phyloP scores from a whole-genome alignment of 1,140 invertebrate genomes.

The Subanguina moxae region DNA sequence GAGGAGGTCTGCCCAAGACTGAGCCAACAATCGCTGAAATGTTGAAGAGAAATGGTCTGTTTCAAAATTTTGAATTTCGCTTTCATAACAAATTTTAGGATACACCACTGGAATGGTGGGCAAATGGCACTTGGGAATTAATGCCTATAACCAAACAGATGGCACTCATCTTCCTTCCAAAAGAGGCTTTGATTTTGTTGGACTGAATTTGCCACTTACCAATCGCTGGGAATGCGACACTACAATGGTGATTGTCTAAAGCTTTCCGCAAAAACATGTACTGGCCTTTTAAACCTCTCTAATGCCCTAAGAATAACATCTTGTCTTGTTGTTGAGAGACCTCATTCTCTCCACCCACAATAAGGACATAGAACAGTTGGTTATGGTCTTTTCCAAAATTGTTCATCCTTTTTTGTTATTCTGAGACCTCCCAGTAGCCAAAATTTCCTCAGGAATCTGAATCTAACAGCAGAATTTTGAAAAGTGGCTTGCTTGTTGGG shows the following conservation, averaged over 20 bases:
- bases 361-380: no score
- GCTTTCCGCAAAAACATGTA: background rate
- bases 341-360: no score
- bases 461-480: no score
- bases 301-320: background rate
- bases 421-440: no score
- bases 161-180: constrained; percentile 36
- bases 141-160: constrained; percentile 48
- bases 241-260: constrained; percentile 27
- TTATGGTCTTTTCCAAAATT: no score
- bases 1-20: constrained; percentile 43
- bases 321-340: background rate
- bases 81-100: constrained; percentile 25
- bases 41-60: constrained; percentile 32
- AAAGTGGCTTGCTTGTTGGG: no score
- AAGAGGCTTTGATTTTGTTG: constrained; percentile 35
- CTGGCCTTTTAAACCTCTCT: background rate
- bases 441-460: no score
- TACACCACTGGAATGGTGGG: constrained; percentile 51
- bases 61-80: background rate
- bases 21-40: constrained; percentile 51
- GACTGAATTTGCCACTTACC: constrained; percentile 46
- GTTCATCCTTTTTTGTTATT: no score
- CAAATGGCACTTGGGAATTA: constrained; percentile 59
- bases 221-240: constrained; percentile 57